Conservation (phyloP, 2,113 vertebrate genomes). For the Neodontobutis hainanensis region DNA sequence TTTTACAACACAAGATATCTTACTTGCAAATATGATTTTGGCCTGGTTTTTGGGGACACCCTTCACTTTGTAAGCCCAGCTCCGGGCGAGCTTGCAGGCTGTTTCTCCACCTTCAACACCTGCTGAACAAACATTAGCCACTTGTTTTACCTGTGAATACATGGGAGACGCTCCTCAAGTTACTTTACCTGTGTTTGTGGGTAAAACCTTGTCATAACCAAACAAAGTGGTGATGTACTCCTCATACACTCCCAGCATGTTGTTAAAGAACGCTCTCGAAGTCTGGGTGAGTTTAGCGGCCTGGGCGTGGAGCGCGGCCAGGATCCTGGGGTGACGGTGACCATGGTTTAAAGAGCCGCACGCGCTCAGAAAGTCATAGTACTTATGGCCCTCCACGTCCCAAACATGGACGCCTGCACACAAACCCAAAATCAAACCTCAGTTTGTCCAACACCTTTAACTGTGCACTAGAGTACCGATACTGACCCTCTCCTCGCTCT, state of each 20-base stretch:
- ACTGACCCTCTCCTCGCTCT: conserved; percentile 88
- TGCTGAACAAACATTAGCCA: conserved; percentile 2
- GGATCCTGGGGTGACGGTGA: conserved; percentile 93
- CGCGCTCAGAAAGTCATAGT: conserved; percentile 95
- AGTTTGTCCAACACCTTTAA: too few relatives aligned
- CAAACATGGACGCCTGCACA: conserved; percentile 87
- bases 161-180: neutral
- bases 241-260: conserved; percentile 89
- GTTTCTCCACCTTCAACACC: conserved; percentile 96
- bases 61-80: conserved; percentile 93
- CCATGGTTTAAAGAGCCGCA: conserved; percentile 98
- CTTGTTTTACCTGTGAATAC: neutral
- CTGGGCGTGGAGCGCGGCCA: conserved; percentile 84
- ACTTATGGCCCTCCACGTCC: conserved; percentile 93
- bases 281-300: conserved; percentile 88
- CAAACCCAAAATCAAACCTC: neutral
- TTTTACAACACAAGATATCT: conserved; percentile 21
- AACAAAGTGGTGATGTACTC: conserved; percentile 89
- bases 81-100: conserved; percentile 93
- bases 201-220: conserved; percentile 93
- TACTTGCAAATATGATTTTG: conserved; percentile 95
- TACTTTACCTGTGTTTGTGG: conserved; percentile 92
- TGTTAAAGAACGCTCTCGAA: conserved; percentile 94
- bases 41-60: conserved; percentile 91
- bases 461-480: neutral